Evolutionary conservation across 2,888 invertebrate species (phyloP).

Genomic region (Athalia cordata): DNA sequence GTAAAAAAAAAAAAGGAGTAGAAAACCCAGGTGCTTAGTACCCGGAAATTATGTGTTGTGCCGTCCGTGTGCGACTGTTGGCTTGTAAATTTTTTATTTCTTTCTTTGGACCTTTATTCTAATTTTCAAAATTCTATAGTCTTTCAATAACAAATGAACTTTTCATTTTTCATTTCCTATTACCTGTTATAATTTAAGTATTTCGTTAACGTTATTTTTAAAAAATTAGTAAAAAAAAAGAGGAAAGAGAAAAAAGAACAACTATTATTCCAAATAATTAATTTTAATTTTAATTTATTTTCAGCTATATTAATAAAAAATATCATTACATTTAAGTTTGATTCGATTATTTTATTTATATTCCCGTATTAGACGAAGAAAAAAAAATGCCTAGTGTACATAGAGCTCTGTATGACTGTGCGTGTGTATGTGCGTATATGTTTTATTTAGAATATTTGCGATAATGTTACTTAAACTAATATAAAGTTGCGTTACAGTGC

Average conservation of each 20-base stretch:
- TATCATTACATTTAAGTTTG: constrained; percentile 48
- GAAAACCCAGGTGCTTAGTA: constrained; percentile 61
- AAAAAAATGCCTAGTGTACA: constrained; percentile 57
- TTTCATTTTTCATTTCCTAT: no score
- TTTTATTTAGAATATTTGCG: constrained; percentile 46
- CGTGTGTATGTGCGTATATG: constrained; percentile 46
- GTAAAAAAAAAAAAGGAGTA: constrained; percentile 42
- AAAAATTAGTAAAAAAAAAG: no score
- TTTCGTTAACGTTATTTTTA: no score
- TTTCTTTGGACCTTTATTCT: constrained; percentile 49
- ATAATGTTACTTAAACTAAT: constrained; percentile 57
- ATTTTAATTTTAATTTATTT: background rate
- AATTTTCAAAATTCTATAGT: constrained; percentile 46
- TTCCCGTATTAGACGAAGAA: constrained; percentile 6
- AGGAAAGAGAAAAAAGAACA: background rate
- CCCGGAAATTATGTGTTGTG: constrained; percentile 62
- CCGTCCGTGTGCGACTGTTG: constrained; percentile 58
- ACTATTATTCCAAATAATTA: background rate
- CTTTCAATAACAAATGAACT: no score
- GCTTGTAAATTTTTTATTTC: constrained; percentile 54
- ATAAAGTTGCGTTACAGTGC: constrained; percentile 83
- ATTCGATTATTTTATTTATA: constrained; percentile 46
- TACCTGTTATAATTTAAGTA: no score
- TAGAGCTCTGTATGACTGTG: constrained; percentile 51
- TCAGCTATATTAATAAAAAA: constrained; percentile 19